phyloP scores from a whole-genome alignment of 2,888 invertebrate genomes.

The Drosophila fulvimacula region DNA sequence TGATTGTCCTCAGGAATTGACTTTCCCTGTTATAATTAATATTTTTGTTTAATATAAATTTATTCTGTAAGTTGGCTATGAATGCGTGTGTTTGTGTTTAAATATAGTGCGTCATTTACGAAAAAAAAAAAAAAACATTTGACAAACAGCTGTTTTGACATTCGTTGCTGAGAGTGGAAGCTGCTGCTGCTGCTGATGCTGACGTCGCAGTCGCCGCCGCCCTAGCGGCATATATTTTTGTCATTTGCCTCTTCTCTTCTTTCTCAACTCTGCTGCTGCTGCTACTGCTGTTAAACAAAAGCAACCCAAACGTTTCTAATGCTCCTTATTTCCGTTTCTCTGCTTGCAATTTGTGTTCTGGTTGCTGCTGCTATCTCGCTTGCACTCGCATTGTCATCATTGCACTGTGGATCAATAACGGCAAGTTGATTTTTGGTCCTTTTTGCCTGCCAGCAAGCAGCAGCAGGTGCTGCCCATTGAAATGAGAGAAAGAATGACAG shows the following conservation, averaged over 20 bases:
- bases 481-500: slow-evolving; percentile 1
- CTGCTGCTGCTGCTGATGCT: slow-evolving; percentile 2
- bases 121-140: slow-evolving; percentile 18
- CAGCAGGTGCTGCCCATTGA: slow-evolving; percentile 37
- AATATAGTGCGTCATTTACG: slow-evolving; percentile 22
- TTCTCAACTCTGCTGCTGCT: slow-evolving; percentile 1
- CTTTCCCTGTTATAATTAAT: not conserved
- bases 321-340: slow-evolving; percentile 28
- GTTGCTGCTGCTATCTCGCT: slow-evolving; percentile 44
- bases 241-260: slow-evolving; percentile 9
- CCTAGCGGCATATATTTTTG: slow-evolving; percentile 19
- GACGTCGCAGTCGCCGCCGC: slow-evolving; percentile 28
- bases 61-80: not conserved
- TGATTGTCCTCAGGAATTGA: slow-evolving; percentile 8
- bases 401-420: slow-evolving; percentile 52
- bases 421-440: slow-evolving; percentile 44
- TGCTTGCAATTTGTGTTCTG: slow-evolving; percentile 35
- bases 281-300: slow-evolving; percentile 1
- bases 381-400: slow-evolving; percentile 35
- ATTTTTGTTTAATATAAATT: not conserved
- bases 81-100: not conserved
- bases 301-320: slow-evolving; percentile 7
- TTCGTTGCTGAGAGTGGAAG: slow-evolving; percentile 10
- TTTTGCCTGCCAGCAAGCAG: slow-evolving; percentile 10
- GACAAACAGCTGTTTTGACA: slow-evolving; percentile 67